phyloP scores from a whole-genome alignment of 1,140 invertebrate species.

The Bombyx mandarina region DNA sequence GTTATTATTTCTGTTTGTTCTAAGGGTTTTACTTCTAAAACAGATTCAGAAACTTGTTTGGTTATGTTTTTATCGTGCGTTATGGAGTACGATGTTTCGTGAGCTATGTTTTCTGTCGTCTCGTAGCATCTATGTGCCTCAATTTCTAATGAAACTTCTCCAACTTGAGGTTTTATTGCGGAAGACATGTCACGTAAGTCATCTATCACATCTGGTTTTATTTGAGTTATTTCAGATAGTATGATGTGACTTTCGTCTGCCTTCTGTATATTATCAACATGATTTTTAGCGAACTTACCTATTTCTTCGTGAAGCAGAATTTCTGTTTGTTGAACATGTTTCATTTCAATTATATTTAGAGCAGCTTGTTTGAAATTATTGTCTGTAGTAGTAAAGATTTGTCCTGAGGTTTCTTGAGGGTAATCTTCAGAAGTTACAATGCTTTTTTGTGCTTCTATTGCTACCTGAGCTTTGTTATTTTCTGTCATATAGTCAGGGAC shows the following conservation, averaged over 20 bases:
- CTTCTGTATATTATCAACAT: constrained; percentile 19
- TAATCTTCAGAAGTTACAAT: constrained; percentile 33
- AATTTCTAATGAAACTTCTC: constrained; percentile 28
- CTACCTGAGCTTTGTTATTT: constrained; percentile 16
- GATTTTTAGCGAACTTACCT: constrained; percentile 9
- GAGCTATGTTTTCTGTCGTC: constrained; percentile 33
- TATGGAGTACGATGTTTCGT: constrained; percentile 27
- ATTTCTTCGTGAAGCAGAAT: constrained; percentile 27
- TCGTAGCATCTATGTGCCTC: constrained; percentile 32
- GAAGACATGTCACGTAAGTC: constrained; percentile 21
- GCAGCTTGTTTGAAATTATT: constrained; percentile 22
- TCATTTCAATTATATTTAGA: constrained; percentile 28
- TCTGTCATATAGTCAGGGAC: constrained; percentile 1
- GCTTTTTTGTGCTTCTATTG: constrained; percentile 35
- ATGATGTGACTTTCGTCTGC: constrained; percentile 23
- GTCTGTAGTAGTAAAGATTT: constrained; percentile 11
- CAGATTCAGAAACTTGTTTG: constrained; percentile 23
- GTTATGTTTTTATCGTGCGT: constrained; percentile 13
- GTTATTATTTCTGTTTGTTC: constrained; percentile 38
- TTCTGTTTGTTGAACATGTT: constrained; percentile 37
- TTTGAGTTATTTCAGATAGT: constrained; percentile 24
- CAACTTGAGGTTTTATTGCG: constrained; percentile 14
- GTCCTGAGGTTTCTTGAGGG: constrained; percentile 12
- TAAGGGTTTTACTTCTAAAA: constrained; percentile 33
- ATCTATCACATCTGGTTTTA: constrained; percentile 30